phyloP scores from a whole-genome alignment of 1,140 invertebrate genomes.

The Pogonomyrmex californicus region DNA sequence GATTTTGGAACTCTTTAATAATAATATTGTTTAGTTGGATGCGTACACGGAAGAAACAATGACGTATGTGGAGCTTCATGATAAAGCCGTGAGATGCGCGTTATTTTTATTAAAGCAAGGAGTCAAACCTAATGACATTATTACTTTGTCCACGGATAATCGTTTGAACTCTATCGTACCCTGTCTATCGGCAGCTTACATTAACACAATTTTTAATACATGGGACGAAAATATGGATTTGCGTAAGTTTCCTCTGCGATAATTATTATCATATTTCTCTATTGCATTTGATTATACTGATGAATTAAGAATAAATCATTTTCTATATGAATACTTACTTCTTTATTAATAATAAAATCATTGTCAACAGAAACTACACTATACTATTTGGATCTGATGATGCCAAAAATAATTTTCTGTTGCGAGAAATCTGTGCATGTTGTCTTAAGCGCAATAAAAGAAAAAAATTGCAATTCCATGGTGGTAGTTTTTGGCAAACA shows the following conservation, averaged over 20 bases:
- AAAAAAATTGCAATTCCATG: slow-evolving; percentile 46
- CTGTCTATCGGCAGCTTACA: slow-evolving; percentile 83
- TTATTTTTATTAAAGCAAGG: slow-evolving; percentile 82
- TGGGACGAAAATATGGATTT: slow-evolving; percentile 67
- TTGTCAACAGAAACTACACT: slow-evolving; percentile 51
- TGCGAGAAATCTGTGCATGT: slow-evolving; percentile 46
- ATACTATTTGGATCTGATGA: slow-evolving; percentile 46
- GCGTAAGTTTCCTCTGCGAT: slow-evolving; percentile 47
- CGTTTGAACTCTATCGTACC: slow-evolving; percentile 85
- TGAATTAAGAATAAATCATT: too few relatives aligned
- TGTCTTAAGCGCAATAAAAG: slow-evolving; percentile 44
- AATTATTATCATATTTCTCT: neutral
- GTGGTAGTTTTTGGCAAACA: slow-evolving; percentile 74
- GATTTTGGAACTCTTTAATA: neutral
- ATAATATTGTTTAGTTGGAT: slow-evolving; percentile 81
- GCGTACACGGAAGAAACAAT: slow-evolving; percentile 83
- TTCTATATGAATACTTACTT: too few relatives aligned
- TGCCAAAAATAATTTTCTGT: slow-evolving; percentile 71
- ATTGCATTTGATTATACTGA: neutral
- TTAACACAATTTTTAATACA: slow-evolving; percentile 66
- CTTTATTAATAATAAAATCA: too few relatives aligned
- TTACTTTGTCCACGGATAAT: slow-evolving; percentile 83
- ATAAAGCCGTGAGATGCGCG: slow-evolving; percentile 66
- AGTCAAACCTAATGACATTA: slow-evolving; percentile 82
- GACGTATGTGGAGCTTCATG: slow-evolving; percentile 82